These are phyloP conservation scores for Ictidomys tridecemlineatus DNA, from an alignment of 2,113 vertebrate species.

Conservation along the genomic window DNA sequence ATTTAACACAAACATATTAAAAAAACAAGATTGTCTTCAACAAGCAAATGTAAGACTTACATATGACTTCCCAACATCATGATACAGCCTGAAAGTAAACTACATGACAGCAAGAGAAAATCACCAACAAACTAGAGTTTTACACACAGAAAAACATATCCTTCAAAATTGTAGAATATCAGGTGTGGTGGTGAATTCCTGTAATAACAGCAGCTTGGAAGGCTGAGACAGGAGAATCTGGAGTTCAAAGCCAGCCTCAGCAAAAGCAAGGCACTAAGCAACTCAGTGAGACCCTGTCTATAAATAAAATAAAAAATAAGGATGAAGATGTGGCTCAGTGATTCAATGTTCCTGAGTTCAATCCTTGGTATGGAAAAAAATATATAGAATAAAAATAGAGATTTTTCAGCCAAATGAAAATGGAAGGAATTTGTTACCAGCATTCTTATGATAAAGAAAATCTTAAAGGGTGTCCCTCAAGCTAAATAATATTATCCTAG, in stretches of 20 bases:
- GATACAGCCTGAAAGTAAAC: background rate
- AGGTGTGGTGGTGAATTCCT: too few relatives aligned
- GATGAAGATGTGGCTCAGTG: too few relatives aligned
- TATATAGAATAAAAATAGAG: background rate
- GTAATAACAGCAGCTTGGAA: too few relatives aligned
- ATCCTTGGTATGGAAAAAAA: too few relatives aligned
- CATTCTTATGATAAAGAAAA: background rate
- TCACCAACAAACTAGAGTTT: background rate
- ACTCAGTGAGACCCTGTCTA: too few relatives aligned
- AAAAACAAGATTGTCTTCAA: background rate
- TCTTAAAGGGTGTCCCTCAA: background rate
- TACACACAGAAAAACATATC: background rate
- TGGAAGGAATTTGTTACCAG: background rate
- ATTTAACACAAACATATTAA: background rate
- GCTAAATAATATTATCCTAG: background rate
- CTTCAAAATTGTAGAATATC: background rate
- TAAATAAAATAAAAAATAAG: too few relatives aligned
- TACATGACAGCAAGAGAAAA: background rate
- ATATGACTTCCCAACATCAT: background rate
- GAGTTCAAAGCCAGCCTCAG: too few relatives aligned
- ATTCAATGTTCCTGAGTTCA: too few relatives aligned
- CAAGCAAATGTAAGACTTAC: background rate
- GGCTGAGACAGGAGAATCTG: too few relatives aligned
- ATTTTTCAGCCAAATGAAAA: background rate
- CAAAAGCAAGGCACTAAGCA: too few relatives aligned